Conservation (phyloP, 2,113 vertebrate species). For the Sorex araneus region DNA sequence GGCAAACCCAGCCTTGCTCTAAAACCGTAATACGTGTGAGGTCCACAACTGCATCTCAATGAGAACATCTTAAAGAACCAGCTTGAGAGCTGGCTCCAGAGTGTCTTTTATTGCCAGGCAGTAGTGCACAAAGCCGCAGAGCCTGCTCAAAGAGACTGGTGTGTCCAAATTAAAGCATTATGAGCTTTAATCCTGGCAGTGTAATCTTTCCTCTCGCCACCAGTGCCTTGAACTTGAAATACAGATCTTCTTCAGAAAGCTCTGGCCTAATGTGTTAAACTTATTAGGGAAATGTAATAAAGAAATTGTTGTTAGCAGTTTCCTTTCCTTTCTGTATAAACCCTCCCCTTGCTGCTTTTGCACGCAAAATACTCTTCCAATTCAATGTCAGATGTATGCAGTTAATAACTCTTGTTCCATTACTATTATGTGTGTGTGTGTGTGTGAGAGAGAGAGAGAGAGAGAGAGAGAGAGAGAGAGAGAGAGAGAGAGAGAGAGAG, state of each 20-base stretch:
- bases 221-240: constrained; percentile 9
- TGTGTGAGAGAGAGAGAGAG: too few species aligned
- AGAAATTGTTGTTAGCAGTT: constrained; percentile 18
- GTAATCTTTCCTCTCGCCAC: constrained; percentile 22
- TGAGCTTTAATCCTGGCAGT: not conserved
- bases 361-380: constrained; percentile 44
- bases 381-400: constrained; percentile 39
- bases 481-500: too few species aligned
- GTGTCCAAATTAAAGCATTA: constrained; percentile 74
- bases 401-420: not conserved
- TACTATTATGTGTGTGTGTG: not conserved
- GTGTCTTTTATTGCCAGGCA: constrained; percentile 82
- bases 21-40: constrained; percentile 82
- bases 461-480: too few species aligned
- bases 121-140: constrained; percentile 77
- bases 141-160: constrained; percentile 76
- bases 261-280: constrained; percentile 40
- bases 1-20: constrained; percentile 68
- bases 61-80: constrained; percentile 87
- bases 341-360: constrained; percentile 46
- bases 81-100: constrained; percentile 83
- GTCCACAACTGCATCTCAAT: constrained; percentile 89
- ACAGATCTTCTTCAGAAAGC: constrained; percentile 17
- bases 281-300: constrained; percentile 49
- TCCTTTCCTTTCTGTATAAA: constrained; percentile 46